A percentile compares a stretch with the other conserved stretches of the same genome.
phyloP scores from a whole-genome alignment of 2,113 vertebrate genomes.

The Tachysurus fulvidraco region DNA sequence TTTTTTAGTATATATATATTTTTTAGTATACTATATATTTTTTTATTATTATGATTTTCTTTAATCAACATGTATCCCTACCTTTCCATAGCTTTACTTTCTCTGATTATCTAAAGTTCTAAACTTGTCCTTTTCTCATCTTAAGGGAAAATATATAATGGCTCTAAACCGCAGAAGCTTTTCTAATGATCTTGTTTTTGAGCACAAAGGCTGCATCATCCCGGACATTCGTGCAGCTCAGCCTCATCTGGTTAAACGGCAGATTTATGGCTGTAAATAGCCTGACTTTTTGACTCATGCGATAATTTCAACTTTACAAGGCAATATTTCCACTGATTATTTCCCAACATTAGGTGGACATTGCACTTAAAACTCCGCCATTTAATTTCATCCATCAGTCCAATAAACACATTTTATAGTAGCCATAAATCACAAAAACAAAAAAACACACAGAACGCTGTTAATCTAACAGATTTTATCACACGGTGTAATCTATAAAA shows the following conservation, averaged over 20 bases:
- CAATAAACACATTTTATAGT: conserved; percentile 97
- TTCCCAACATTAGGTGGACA: conserved; percentile 93
- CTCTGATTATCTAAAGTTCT: conserved; percentile 54
- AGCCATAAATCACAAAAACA: conserved; percentile 90
- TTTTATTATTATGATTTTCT: background rate
- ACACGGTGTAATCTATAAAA: conserved; percentile 96
- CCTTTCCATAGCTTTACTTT: background rate
- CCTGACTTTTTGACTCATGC: conserved; percentile 90
- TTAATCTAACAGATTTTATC: conserved; percentile 97
- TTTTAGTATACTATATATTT: background rate
- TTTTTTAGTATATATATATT: background rate
- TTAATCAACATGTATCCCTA: background rate
- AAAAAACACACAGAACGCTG: conserved; percentile 90
- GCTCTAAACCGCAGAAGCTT: conserved; percentile 70
- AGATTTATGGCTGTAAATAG: conserved; percentile 93
- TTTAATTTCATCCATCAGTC: conserved; percentile 97
- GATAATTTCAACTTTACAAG: conserved; percentile 91
- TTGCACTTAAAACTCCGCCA: conserved; percentile 94
- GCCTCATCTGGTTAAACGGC: conserved; percentile 78
- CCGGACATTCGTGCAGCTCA: conserved; percentile 76
- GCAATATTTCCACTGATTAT: conserved; percentile 89
- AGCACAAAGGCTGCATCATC: conserved; percentile 79
- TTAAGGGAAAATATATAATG: conserved; percentile 63
- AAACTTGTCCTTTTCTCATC: conserved; percentile 46
- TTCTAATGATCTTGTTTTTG: conserved; percentile 75